Conservation (phyloP, 1,140 invertebrate species). For the Tetragnatha versicolor region DNA sequence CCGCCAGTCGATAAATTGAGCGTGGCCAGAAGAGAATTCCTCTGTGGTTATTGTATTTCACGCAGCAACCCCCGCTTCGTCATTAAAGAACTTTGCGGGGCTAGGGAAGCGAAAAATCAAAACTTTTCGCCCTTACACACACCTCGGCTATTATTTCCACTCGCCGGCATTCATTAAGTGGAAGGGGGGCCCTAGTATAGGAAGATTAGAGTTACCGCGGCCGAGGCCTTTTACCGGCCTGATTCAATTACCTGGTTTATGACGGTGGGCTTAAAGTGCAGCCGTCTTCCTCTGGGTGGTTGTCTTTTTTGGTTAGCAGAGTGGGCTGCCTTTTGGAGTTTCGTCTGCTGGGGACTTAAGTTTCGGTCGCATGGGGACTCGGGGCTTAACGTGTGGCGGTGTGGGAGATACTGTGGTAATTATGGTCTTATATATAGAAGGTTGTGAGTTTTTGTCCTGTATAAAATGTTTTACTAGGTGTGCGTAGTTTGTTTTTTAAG, state of each 20-base stretch:
- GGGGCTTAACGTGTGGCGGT: no score
- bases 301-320: not conserved
- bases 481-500: no score
- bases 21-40: constrained; percentile 27
- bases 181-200: not conserved
- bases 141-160: constrained; percentile 40
- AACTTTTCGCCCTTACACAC: constrained; percentile 15
- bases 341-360: not conserved
- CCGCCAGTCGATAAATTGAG: constrained; percentile 44
- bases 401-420: no score
- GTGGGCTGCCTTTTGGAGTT: not conserved
- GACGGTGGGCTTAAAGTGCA: not conserved
- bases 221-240: constrained; percentile 2
- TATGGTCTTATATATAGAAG: no score
- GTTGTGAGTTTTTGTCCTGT: no score
- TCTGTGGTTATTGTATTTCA: constrained; percentile 52
- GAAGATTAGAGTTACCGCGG: not conserved
- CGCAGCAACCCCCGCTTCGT: constrained; percentile 19
- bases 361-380: not conserved
- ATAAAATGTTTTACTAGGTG: no score
- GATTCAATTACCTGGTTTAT: constrained; percentile 48
- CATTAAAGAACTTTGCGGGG: constrained; percentile 46
- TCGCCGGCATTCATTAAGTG: constrained; percentile 34
- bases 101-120: constrained; percentile 37
- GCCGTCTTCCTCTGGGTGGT: not conserved